These are phyloP conservation scores for Callionymus lyra DNA, from an alignment of 2,113 vertebrate genomes.

Conservation along the genomic window DNA sequence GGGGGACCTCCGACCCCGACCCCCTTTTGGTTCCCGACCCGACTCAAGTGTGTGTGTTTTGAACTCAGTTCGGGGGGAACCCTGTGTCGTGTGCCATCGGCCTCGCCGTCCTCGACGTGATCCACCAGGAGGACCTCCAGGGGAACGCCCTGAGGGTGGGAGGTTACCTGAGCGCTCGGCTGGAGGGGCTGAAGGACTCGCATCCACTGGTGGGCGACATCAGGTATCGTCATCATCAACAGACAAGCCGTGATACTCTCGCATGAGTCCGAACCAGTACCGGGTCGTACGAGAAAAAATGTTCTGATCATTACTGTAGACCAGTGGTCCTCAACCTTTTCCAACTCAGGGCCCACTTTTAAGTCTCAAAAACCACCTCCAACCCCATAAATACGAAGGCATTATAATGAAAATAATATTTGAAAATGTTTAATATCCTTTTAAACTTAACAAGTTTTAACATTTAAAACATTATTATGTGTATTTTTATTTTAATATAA, in stretches of 20 bases:
- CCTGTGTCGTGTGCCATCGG: conserved; percentile 92
- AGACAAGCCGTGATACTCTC: too few species aligned
- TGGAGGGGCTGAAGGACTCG: conserved; percentile 76
- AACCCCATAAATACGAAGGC: too few species aligned
- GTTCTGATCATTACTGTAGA: too few species aligned
- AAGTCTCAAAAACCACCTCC: too few species aligned
- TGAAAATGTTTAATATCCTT: too few species aligned
- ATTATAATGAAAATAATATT: too few species aligned
- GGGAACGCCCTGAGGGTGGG: conserved; percentile 80
- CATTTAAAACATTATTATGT: too few species aligned
- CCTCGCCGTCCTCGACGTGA: conserved; percentile 83
- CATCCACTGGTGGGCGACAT: conserved; percentile 86
- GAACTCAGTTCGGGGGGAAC: conserved; percentile 87
- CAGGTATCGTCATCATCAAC: conserved; percentile 66
- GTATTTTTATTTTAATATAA: too few species aligned
- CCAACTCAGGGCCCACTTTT: too few species aligned
- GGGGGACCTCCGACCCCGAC: conserved; percentile 25
- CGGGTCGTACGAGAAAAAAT: too few species aligned
- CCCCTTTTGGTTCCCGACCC: background rate
- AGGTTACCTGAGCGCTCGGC: conserved; percentile 66
- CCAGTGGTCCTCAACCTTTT: too few species aligned
- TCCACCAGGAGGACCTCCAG: conserved; percentile 84
- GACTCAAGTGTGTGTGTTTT: conserved; percentile 6
- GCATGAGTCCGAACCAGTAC: background rate
- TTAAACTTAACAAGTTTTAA: too few species aligned